A percentile compares a stretch with the other conserved stretches of the same genome.
Evolutionary conservation across 2,797 vertebrate species (phyloP).

Genomic region (Melopsittacus undulatus): DNA sequence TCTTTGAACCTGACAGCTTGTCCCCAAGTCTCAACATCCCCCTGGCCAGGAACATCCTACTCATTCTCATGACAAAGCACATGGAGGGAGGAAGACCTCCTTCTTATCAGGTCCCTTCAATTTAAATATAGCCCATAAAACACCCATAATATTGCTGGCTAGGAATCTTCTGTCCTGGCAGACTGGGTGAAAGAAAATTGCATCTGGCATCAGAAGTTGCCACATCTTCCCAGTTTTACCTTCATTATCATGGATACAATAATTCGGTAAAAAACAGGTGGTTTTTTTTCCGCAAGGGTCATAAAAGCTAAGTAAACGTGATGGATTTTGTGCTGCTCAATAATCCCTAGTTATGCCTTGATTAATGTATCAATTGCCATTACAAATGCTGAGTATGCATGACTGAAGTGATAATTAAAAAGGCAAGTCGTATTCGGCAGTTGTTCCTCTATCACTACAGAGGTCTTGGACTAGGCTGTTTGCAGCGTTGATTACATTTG

Average conservation of each 20-base stretch:
- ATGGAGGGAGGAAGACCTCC: background rate
- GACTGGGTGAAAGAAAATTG: background rate
- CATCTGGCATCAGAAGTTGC: background rate
- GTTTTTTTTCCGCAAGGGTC: background rate
- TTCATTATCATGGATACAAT: background rate
- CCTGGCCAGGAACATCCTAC: background rate
- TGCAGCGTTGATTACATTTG: background rate
- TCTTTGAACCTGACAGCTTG: background rate
- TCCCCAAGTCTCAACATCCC: background rate
- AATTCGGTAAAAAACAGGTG: background rate
- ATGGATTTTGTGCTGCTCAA: constrained; percentile 26
- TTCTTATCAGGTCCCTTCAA: background rate
- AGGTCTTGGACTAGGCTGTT: background rate
- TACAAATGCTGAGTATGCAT: constrained; percentile 22
- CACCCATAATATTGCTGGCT: background rate
- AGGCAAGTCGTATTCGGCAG: background rate
- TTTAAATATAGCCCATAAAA: background rate
- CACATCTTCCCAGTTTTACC: background rate
- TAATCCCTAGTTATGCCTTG: constrained; percentile 16
- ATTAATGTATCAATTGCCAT: constrained; percentile 49
- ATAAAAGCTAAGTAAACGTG: constrained; percentile 31
- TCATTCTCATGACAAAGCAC: background rate
- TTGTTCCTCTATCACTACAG: background rate
- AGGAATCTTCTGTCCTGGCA: background rate
- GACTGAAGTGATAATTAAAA: constrained; percentile 45